phyloP scores from a whole-genome alignment of 2,797 vertebrate species.

The Gallinago stenura region DNA sequence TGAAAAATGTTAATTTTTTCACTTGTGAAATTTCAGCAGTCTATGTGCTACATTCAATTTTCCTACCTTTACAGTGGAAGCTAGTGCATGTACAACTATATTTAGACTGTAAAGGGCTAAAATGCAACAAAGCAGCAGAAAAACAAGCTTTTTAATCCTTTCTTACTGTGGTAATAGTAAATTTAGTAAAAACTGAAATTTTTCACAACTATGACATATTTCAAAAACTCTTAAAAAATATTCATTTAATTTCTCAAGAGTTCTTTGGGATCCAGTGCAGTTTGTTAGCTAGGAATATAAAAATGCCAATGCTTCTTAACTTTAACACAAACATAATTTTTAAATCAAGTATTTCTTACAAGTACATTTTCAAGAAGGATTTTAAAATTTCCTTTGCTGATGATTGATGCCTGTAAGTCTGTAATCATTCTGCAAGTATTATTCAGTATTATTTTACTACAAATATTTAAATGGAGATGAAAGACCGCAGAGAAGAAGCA shows the following conservation, averaged over 20 bases:
- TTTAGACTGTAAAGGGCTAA: background rate
- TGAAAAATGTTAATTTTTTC: background rate
- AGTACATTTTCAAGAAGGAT: background rate
- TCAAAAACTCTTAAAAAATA: background rate
- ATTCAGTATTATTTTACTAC: background rate
- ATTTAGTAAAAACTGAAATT: background rate
- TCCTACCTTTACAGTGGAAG: background rate
- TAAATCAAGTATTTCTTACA: background rate
- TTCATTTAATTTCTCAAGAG: background rate
- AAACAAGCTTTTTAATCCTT: background rate
- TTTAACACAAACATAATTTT: background rate
- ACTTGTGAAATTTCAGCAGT: background rate
- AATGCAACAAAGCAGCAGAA: background rate
- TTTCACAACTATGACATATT: background rate
- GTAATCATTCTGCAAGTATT: background rate
- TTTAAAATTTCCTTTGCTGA: background rate
- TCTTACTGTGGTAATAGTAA: background rate
- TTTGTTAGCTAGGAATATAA: background rate
- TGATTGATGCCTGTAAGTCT: background rate
- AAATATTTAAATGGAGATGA: background rate
- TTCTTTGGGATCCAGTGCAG: background rate
- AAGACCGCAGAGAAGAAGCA: background rate
- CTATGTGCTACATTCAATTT: background rate
- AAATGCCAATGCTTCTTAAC: background rate
- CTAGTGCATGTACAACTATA: background rate